Percentiles rank a stretch among this genome's conserved stretches.
These are phyloP conservation scores for Mesembrinibis cayennensis DNA, from an alignment of 2,113 vertebrate species.

Conservation along the genomic window DNA sequence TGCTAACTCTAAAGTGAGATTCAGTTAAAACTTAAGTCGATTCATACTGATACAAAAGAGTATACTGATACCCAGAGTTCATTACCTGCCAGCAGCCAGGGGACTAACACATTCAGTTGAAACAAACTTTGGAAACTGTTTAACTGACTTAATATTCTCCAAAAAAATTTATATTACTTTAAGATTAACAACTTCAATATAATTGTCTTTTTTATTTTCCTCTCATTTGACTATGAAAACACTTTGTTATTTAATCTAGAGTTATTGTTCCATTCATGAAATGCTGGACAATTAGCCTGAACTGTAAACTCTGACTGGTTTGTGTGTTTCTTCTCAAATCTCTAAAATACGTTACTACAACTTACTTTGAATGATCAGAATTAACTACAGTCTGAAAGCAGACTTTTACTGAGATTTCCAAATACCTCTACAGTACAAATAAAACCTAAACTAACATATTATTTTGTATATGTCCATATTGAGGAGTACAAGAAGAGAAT, in stretches of 20 bases:
- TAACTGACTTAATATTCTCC: not conserved
- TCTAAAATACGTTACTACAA: not conserved
- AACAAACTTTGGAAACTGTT: not conserved
- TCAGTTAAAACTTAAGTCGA: not conserved
- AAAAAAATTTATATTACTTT: not conserved
- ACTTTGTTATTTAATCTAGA: not conserved
- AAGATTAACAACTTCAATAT: not conserved
- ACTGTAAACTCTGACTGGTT: not conserved
- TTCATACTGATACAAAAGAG: not conserved
- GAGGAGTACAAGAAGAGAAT: not conserved
- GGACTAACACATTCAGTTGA: not conserved
- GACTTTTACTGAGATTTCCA: not conserved
- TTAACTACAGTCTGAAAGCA: constrained; percentile 15
- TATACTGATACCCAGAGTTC: not conserved
- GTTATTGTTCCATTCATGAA: not conserved
- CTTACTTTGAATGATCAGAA: not conserved
- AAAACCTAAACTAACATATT: not conserved
- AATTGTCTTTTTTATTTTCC: not conserved
- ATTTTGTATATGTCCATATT: not conserved
- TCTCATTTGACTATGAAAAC: not conserved
- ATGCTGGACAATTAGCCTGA: not conserved
- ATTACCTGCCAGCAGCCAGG: not conserved
- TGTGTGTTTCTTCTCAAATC: not conserved
- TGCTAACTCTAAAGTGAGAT: not conserved
- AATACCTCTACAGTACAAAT: not conserved